These are phyloP conservation scores for Leucophenga varia DNA, from an alignment of 1,140 invertebrate species.

Conservation along the genomic window DNA sequence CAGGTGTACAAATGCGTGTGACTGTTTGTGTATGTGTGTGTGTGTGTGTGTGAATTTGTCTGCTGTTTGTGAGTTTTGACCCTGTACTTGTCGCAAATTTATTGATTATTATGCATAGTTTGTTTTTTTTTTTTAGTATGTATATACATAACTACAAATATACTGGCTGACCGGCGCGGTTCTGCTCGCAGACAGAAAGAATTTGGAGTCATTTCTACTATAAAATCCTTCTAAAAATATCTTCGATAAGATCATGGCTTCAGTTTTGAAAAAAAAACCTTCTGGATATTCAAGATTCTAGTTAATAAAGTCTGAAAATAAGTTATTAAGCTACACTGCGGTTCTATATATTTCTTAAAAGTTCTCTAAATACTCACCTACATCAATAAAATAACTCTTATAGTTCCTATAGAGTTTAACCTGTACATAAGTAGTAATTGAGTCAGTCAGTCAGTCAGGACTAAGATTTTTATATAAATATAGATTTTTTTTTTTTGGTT, in stretches of 20 bases:
- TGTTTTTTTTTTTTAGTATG: not conserved
- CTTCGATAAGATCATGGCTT: too few species aligned
- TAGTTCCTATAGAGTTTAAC: too few species aligned
- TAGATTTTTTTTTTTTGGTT: too few species aligned
- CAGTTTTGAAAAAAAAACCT: too few species aligned
- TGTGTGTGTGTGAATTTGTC: not conserved
- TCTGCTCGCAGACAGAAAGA: not conserved
- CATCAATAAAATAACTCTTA: too few species aligned
- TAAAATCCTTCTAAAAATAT: not conserved
- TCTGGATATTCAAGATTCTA: not conserved
- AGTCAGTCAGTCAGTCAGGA: too few species aligned
- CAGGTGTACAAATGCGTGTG: not conserved
- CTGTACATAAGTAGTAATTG: too few species aligned
- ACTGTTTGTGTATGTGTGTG: not conserved
- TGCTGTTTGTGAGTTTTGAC: not conserved
- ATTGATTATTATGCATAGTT: conserved; percentile 5
- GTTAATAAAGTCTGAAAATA: not conserved
- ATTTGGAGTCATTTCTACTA: not conserved
- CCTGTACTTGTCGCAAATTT: conserved; percentile 6
- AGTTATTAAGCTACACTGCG: not conserved
- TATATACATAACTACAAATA: not conserved
- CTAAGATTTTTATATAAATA: too few species aligned
- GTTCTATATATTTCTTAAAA: not conserved
- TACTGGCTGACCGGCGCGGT: not conserved
- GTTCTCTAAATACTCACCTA: too few species aligned